Percentiles rank a stretch among this genome's conserved stretches.
These are phyloP conservation scores for Pogona vitticeps DNA, from an alignment of 2,113 vertebrate genomes.

Conservation along the genomic window DNA sequence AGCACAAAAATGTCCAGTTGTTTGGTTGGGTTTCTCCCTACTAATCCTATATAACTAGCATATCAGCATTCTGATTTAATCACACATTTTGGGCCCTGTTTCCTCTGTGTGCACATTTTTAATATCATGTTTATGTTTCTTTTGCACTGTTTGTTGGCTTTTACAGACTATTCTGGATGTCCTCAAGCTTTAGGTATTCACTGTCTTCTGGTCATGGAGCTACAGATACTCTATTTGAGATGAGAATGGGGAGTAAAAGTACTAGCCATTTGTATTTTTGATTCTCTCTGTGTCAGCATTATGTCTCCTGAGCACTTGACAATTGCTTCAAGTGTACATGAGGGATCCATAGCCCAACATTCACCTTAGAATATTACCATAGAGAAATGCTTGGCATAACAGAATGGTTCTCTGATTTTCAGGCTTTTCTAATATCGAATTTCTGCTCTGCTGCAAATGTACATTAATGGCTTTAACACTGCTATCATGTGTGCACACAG, in stretches of 20 bases:
- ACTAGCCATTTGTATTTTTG: neutral
- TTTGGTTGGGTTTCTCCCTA: neutral
- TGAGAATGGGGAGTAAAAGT: neutral
- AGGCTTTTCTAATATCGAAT: no score
- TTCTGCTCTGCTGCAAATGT: no score
- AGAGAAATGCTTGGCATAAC: no score
- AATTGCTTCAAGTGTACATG: no score
- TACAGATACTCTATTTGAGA: neutral
- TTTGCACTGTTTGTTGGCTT: neutral
- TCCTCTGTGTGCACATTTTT: no score
- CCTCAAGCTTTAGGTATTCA: no score
- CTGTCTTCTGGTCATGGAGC: neutral
- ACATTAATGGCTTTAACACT: no score
- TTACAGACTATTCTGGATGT: neutral
- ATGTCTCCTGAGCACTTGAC: neutral
- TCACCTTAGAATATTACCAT: no score
- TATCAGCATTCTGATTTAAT: neutral
- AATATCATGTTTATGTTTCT: neutral
- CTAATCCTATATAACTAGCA: neutral
- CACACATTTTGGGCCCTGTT: neutral
- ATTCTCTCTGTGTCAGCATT: neutral
- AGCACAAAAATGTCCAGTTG: neutral
- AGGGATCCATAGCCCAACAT: neutral
- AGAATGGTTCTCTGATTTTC: no score
- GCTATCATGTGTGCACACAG: no score